Evolutionary conservation across 2,888 invertebrate genomes (phyloP), one percentile per base, ranked within the genome.

Genomic region (Tortrix viridana): DNA sequence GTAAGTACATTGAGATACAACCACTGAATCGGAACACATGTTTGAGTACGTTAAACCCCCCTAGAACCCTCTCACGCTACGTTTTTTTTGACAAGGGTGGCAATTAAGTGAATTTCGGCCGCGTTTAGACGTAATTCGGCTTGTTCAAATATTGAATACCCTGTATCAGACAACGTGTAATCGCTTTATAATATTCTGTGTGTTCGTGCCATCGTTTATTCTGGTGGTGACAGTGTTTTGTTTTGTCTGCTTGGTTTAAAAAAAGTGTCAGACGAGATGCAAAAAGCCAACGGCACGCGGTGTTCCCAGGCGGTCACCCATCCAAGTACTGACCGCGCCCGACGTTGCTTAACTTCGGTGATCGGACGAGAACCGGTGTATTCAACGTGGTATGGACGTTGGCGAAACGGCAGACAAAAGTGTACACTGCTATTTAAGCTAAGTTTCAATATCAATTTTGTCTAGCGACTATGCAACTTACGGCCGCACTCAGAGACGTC

Each of bases 321-420:
- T 72, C 71, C 71, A 72, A 72, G 70, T 72, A 72, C 72, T 72
- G 67, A 68, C 69, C 68, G 65, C 70, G 72, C 71, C 72, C 70
- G 70, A 71, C 67, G 71, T 67, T 71, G 71, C 71, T 72, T 71
- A 72, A 72, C 71, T 72, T 71, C 70, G 71, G 72, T 50, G 53
- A 44, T 46, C 52, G 41, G 50, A 50, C 43, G 22, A 60, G 32
- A 52, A 60, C 23, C 79, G 77, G 75, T 79, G 76, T 76, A 56
- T 79, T 79, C 77, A 79, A 75, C 75, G 71, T 78, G 74, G 76
- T 78, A 77, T 79, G 76, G 75, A 74, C 76, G 75, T 77, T 76
- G 77, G 76, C 77, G 57, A 67, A 0, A 1, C 0, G 0, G 0
- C 0, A 0, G 0, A 0, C 41, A 9, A 53, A 53, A 53, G 22